Conservation (phyloP, 1,140 invertebrate genomes). For the Listronotus bonariensis region DNA sequence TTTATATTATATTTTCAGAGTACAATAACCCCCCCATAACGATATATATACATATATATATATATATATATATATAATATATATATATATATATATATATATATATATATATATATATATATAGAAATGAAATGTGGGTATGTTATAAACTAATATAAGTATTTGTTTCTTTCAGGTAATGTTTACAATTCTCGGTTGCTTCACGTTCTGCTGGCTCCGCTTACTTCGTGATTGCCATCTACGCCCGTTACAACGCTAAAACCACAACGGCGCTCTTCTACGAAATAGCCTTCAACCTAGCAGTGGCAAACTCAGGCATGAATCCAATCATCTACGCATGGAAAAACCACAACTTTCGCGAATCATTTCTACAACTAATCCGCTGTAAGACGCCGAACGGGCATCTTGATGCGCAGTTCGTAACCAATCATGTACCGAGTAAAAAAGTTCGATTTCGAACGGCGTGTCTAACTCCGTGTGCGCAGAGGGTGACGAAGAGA, state of each 20-base stretch:
- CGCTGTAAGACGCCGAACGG: constrained; percentile 62
- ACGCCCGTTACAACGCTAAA: constrained; percentile 61
- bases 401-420: constrained; percentile 39
- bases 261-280: constrained; percentile 63
- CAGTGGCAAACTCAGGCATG: constrained; percentile 74
- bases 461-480: constrained; percentile 1
- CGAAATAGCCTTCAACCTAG: constrained; percentile 70
- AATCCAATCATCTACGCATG: constrained; percentile 82
- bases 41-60: too few species aligned
- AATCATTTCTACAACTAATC: constrained; percentile 67
- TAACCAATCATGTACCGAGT: constrained; percentile 52
- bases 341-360: constrained; percentile 76
- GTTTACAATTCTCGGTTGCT: constrained; percentile 72
- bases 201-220: constrained; percentile 78
- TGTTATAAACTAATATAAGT: too few species aligned
- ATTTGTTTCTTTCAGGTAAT: constrained; percentile 64
- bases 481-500: constrained; percentile 1
- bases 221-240: constrained; percentile 69
- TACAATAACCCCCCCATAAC: too few species aligned
- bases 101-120: too few species aligned
- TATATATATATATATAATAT: too few species aligned
- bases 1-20: too few species aligned
- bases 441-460: constrained; percentile 40
- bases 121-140: too few species aligned
- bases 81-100: too few species aligned